These are phyloP conservation scores for Labroides dimidiatus DNA, from an alignment of 2,797 vertebrate genomes.

Conservation along the genomic window DNA sequence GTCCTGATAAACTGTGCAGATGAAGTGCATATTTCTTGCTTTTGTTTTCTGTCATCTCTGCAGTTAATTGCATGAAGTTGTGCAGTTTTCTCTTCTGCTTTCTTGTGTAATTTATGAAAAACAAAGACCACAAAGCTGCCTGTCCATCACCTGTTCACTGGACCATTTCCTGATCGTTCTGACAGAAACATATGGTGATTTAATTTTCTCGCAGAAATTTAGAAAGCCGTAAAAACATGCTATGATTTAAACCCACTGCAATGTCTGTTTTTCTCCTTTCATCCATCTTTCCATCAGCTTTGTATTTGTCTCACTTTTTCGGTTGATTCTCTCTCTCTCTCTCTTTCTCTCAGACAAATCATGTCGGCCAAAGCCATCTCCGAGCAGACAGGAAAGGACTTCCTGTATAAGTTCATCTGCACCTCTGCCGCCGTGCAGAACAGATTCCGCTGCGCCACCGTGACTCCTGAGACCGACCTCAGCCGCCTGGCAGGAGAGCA, in stretches of 20 bases:
- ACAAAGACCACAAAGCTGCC: not conserved
- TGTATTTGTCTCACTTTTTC: too few relatives aligned
- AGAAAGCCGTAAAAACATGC: not conserved
- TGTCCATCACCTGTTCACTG: not conserved
- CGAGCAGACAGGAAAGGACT: conserved; percentile 94
- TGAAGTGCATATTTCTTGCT: not conserved
- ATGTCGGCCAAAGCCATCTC: conserved; percentile 89
- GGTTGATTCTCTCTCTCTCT: not conserved
- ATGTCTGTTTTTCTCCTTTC: not conserved
- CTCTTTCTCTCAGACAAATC: conserved; percentile 30
- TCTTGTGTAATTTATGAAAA: not conserved
- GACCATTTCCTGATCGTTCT: conserved; percentile 6
- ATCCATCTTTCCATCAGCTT: too few relatives aligned
- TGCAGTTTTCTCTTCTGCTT: not conserved
- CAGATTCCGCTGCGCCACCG: conserved; percentile 90
- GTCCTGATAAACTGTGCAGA: not conserved
- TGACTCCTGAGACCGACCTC: conserved; percentile 81
- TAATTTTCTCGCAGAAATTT: not conserved
- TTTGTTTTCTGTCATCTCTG: not conserved
- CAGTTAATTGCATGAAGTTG: not conserved
- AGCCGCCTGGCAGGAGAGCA: conserved; percentile 88
- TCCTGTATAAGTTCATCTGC: conserved; percentile 95
- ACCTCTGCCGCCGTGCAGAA: conserved; percentile 93
- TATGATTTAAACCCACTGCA: not conserved
- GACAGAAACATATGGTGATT: not conserved